These are phyloP conservation scores for Pteronura brasiliensis DNA, from an alignment of 2,113 vertebrate genomes.

Conservation along the genomic window DNA sequence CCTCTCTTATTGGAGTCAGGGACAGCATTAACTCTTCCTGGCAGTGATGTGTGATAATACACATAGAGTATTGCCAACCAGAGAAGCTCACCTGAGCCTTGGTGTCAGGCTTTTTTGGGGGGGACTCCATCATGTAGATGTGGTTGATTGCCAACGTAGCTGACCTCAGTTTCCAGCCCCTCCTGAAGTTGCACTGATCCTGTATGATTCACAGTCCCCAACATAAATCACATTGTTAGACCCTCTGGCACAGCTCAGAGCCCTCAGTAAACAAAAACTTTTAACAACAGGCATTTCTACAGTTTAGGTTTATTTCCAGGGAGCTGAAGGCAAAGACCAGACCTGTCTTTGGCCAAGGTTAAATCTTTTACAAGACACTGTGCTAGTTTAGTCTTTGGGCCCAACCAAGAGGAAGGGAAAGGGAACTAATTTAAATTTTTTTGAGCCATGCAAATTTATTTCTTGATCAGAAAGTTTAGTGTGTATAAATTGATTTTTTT, in stretches of 20 bases:
- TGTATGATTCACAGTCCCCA: not conserved
- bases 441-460: not conserved
- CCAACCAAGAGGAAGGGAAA: not conserved
- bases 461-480: not conserved
- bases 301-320: not conserved
- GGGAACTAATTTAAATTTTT: not conserved
- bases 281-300: not conserved
- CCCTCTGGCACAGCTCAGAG: not conserved
- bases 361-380: not conserved
- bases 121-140: not conserved
- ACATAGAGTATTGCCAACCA: not conserved
- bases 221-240: slow-evolving; percentile 2
- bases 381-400: not conserved
- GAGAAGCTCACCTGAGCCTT: not conserved
- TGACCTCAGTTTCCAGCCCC: not conserved
- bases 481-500: not conserved
- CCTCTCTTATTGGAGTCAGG: not conserved
- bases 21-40: not conserved
- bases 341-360: not conserved
- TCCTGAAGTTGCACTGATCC: not conserved
- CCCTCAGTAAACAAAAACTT: not conserved
- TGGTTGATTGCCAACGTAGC: not conserved
- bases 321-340: not conserved
- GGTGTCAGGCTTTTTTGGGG: not conserved
- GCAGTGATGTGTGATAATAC: not conserved